Conservation (phyloP, 2,888 invertebrate genomes). For the Gastracanthus pulcherrimus region DNA sequence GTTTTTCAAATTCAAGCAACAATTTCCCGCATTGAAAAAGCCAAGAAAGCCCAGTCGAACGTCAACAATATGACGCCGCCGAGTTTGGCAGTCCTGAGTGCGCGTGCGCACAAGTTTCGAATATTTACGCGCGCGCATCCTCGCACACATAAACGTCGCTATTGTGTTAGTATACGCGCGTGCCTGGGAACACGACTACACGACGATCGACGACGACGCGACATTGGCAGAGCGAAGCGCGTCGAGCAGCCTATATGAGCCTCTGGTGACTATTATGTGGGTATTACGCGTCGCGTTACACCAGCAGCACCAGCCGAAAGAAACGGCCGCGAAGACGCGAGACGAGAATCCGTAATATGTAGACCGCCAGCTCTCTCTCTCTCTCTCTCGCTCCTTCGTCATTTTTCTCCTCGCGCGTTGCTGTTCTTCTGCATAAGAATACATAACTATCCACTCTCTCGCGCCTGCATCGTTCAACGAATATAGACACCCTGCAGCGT, state of each 20-base stretch:
- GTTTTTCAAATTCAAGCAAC: neutral
- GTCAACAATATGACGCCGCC: too few relatives aligned
- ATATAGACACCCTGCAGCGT: neutral
- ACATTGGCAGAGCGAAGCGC: too few relatives aligned
- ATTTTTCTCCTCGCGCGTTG: too few relatives aligned
- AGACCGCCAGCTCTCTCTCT: neutral
- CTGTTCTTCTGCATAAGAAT: neutral
- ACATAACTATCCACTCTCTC: too few relatives aligned
- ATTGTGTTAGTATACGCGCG: too few relatives aligned
- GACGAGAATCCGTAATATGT: conserved; percentile 9
- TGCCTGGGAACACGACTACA: too few relatives aligned
- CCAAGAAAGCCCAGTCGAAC: neutral
- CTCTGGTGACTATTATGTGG: conserved; percentile 16
- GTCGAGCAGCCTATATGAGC: too few relatives aligned
- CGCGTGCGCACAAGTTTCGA: conserved; percentile 23
- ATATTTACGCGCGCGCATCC: neutral
- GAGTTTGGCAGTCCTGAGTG: too few relatives aligned
- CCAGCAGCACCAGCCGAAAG: too few relatives aligned
- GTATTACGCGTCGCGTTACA: conserved; percentile 33
- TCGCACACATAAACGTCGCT: neutral
- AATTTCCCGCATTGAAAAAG: neutral
- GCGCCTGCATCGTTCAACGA: too few relatives aligned
- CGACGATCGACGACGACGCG: too few relatives aligned
- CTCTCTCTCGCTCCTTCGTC: neutral
- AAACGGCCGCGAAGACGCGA: neutral